These are phyloP conservation scores for Marronus borbonicus DNA, from an alignment of 2,888 invertebrate genomes.

Conservation along the genomic window DNA sequence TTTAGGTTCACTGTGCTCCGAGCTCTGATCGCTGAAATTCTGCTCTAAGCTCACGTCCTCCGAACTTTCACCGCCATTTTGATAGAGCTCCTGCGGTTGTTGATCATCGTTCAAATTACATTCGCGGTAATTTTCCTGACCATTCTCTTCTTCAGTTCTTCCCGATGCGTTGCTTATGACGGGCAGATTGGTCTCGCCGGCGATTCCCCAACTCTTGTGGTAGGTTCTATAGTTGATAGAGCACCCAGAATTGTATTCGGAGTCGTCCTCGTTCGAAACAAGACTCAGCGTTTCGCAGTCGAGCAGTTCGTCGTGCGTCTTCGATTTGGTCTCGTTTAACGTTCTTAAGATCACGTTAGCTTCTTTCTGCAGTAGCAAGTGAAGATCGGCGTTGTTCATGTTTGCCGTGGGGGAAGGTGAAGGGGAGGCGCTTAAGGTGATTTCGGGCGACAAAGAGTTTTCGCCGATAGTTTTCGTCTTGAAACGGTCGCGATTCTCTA, in stretches of 20 bases:
- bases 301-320: slow-evolving; percentile 69
- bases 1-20: slow-evolving; percentile 67
- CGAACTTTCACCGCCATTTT: slow-evolving; percentile 1
- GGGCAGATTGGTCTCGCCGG: slow-evolving; percentile 45
- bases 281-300: slow-evolving; percentile 79
- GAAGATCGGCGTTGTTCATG: slow-evolving; percentile 55
- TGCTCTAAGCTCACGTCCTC: slow-evolving; percentile 21
- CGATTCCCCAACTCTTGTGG: slow-evolving; percentile 68
- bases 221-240: slow-evolving; percentile 76
- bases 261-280: slow-evolving; percentile 82
- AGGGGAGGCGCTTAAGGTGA: slow-evolving; percentile 62
- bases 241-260: slow-evolving; percentile 76
- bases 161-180: slow-evolving; percentile 24
- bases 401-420: slow-evolving; percentile 52
- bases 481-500: slow-evolving; percentile 82
- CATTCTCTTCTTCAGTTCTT: neutral
- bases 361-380: slow-evolving; percentile 72
- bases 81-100: neutral
- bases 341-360: slow-evolving; percentile 74
- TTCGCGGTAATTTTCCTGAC: slow-evolving; percentile 49
- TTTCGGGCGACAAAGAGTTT: slow-evolving; percentile 72
- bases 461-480: slow-evolving; percentile 80
- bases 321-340: slow-evolving; percentile 71
- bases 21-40: slow-evolving; percentile 18
- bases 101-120: slow-evolving; percentile 42